Percentiles rank a stretch among this genome's conserved stretches.
These are phyloP conservation scores for Rallus crepitans DNA, from an alignment of 2,797 vertebrate genomes.

Conservation along the genomic window DNA sequence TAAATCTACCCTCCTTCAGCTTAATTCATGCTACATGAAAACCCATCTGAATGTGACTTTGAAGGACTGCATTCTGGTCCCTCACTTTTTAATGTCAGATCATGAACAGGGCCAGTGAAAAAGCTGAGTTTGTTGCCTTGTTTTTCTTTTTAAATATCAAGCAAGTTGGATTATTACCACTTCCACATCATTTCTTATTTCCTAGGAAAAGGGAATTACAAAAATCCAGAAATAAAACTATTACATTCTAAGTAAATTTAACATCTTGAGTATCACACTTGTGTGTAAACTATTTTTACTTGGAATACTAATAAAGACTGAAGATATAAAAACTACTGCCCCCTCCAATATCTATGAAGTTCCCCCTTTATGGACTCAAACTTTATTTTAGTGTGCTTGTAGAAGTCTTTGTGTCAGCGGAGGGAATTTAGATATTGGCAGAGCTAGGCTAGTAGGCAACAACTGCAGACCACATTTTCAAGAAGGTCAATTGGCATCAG, in stretches of 20 bases:
- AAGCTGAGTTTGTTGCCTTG: background rate
- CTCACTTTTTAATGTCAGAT: background rate
- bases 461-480: slow-evolving; percentile 10
- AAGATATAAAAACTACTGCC: background rate
- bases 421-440: background rate
- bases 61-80: background rate
- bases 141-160: background rate
- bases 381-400: background rate
- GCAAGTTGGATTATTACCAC: background rate
- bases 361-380: background rate
- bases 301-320: background rate
- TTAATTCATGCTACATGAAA: background rate
- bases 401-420: background rate
- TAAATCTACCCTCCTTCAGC: too few species aligned
- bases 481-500: slow-evolving; percentile 24
- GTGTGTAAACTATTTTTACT: background rate
- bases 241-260: background rate
- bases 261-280: background rate
- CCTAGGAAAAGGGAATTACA: background rate
- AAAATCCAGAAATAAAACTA: background rate
- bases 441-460: background rate
- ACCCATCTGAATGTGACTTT: background rate
- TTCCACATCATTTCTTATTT: background rate
- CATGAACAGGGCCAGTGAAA: background rate
- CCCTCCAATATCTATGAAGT: background rate